Base-by-base conservation (phyloP, 2,888 invertebrate genomes). In the Zele albiditarsus region DNA sequence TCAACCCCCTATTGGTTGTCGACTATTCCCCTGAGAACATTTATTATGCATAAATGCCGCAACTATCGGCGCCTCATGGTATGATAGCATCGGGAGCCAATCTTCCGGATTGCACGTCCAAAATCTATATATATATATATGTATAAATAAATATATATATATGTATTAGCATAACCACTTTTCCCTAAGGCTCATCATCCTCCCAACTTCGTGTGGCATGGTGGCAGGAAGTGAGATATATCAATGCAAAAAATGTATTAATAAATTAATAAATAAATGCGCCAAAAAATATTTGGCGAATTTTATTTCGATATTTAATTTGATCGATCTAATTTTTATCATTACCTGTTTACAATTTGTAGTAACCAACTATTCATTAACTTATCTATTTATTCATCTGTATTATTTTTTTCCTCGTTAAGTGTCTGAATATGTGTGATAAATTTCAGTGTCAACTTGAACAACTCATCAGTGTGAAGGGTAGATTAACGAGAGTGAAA, bases 11-110 rank as follows among this genome's bases (percentile, higher is more conserved):
- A 25, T 27, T 27, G 23, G 16, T 27, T 60, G 27, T 60, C 60
- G 60, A 60, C 60, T 27, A 60, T 27, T 60, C 25, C 25, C 27
- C 60, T 5, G 8, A 20, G 33, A 63, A 31, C 31, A 31, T 63
- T 63, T 63, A 63, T 63, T 63, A 63, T 63, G n/a, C 63, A 63
- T 63, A 63, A 63, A 63, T 63, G 63, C 33, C 5, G 28, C 60
- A 60, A 60, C 60, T 60, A 60, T 60, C 60, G 23, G 12, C 60
- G 27, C 23, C 2, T 27, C 28, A 25, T 27, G 25, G 23, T 27
- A 27, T 60, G 27, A 27, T 16, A 16, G 27, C 14, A 60, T 60
- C 27, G 28, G 23, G 27, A 60, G 60, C 60, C 60, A 60, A 60
- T 60, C 27, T 60, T 60, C 27, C 10, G 60, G 60, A 60, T 60